Evolutionary conservation across 2,113 vertebrate genomes (phyloP).

Genomic region (Myotis lucifugus): DNA sequence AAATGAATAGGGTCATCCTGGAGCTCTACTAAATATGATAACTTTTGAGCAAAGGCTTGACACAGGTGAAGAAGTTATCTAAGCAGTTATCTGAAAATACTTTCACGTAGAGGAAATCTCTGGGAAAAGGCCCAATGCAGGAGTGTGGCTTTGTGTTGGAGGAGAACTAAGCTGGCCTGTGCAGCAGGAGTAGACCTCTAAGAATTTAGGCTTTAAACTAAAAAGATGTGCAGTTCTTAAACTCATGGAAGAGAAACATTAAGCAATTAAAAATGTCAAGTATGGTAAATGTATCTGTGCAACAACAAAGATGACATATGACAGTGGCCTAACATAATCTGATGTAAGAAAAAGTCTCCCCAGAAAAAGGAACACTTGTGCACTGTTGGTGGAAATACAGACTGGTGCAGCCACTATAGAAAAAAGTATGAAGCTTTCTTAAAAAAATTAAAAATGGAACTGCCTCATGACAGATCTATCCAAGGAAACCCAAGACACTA

Average conservation of each 20-base stretch:
- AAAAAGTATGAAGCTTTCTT: neutral
- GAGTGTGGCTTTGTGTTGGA: neutral
- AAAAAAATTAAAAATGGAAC: neutral
- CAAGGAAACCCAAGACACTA: neutral
- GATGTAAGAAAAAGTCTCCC: neutral
- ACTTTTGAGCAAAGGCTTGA: neutral
- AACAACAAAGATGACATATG: neutral
- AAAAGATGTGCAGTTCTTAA: neutral
- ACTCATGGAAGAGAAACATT: neutral
- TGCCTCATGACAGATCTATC: neutral
- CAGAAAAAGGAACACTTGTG: neutral
- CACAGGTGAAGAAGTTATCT: neutral
- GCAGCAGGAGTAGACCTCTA: neutral
- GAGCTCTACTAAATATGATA: neutral
- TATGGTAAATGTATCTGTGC: neutral
- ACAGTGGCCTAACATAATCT: neutral
- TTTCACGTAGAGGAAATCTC: no score
- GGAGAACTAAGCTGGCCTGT: neutral
- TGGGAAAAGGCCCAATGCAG: neutral
- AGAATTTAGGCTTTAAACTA: neutral
- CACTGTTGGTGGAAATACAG: neutral
- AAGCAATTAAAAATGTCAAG: neutral
- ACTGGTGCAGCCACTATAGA: neutral
- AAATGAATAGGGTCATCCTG: neutral
- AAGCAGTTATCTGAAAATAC: neutral